Percentiles rank a stretch among this genome's conserved stretches.
Evolutionary conservation across 2,797 vertebrate species (phyloP).

Genomic region (Sebastes minor): DNA sequence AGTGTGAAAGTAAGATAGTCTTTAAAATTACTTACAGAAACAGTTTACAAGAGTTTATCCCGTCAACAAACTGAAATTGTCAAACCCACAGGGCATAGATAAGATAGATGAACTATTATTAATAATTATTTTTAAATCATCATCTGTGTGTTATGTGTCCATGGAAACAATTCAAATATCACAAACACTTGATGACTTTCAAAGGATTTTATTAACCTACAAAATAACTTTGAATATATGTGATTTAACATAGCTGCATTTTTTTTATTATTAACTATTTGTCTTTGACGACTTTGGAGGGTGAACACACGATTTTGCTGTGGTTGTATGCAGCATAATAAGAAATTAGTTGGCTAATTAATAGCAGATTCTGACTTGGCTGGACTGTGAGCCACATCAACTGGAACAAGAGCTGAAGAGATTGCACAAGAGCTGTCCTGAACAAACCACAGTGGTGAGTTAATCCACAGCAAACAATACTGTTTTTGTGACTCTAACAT

Average conservation of each 20-base stretch:
- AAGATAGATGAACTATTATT: neutral
- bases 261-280: neutral
- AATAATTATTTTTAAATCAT: neutral
- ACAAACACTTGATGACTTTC: neutral
- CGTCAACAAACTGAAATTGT: neutral
- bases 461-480: neutral
- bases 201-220: no score
- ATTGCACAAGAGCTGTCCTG: neutral
- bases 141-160: neutral
- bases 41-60: neutral
- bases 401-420: neutral
- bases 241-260: neutral
- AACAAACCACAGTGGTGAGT: constrained; percentile 10
- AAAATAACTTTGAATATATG: no score
- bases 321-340: neutral
- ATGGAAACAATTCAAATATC: neutral
- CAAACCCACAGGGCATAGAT: neutral
- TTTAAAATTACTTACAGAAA: neutral
- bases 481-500: neutral
- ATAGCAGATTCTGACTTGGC: no score
- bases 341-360: neutral
- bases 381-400: neutral
- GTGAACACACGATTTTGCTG: neutral
- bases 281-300: neutral
- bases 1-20: no score